A percentile compares a stretch with the other conserved stretches of the same genome.
phyloP scores from a whole-genome alignment of 2,888 invertebrate genomes.

The Thyatira batis region DNA sequence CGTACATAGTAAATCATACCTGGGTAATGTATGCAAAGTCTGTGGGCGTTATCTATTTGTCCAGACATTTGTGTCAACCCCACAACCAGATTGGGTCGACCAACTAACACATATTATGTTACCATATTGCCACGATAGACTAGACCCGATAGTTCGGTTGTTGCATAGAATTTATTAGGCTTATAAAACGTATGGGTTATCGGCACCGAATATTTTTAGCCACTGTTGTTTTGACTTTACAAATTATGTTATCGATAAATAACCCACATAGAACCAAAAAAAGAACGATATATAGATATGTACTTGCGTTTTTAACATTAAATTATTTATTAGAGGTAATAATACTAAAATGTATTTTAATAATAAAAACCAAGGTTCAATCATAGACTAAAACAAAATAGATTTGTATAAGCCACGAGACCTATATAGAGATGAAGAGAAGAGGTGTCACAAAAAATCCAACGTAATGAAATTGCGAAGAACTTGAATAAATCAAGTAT shows the following conservation, averaged over 20 bases:
- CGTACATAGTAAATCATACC: slow-evolving; percentile 2
- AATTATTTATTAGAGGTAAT: too few species aligned
- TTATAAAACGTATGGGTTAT: background rate
- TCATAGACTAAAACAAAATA: too few species aligned
- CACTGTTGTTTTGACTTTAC: background rate
- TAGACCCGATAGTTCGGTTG: background rate
- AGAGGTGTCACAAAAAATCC: background rate
- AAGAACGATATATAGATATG: too few species aligned
- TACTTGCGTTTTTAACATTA: too few species aligned
- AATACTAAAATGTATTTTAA: too few species aligned
- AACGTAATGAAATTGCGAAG: background rate
- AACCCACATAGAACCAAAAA: too few species aligned
- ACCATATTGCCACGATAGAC: background rate
- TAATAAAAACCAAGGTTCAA: too few species aligned
- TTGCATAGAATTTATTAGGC: background rate
- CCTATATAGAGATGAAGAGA: too few species aligned
- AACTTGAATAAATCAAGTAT: background rate
- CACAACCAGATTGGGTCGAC: slow-evolving; percentile 11
- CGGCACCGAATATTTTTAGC: background rate
- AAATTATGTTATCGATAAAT: too few species aligned
- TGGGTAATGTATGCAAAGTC: slow-evolving; percentile 1
- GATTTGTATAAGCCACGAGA: too few species aligned
- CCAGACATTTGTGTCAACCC: slow-evolving; percentile 6
- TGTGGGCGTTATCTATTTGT: slow-evolving; percentile 9
- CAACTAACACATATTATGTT: background rate